Conservation (phyloP, 2,888 invertebrate species). For the Callimorpha dominula region DNA sequence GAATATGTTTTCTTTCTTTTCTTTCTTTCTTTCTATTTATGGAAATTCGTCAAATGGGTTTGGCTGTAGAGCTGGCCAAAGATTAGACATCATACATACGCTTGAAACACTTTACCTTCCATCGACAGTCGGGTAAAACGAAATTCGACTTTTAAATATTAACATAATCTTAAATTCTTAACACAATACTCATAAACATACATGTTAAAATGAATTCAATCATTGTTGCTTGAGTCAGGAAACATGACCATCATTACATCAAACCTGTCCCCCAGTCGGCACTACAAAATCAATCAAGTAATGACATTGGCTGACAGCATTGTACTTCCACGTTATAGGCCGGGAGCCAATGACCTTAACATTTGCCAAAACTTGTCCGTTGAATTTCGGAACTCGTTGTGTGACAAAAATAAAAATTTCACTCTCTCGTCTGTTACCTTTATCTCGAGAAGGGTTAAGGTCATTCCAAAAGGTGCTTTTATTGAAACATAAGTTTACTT, state of each 20-base stretch:
- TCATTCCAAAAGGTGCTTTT: background rate
- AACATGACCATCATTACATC: slow-evolving; percentile 33
- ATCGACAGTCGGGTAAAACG: too few relatives aligned
- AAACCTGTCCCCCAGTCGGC: slow-evolving; percentile 39
- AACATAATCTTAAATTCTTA: too few relatives aligned
- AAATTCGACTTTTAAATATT: background rate
- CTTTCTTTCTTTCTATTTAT: too few relatives aligned
- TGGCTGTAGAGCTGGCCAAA: too few relatives aligned
- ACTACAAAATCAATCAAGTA: slow-evolving; percentile 43
- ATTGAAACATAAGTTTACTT: background rate
- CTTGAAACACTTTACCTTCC: too few relatives aligned
- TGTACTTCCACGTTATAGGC: slow-evolving; percentile 41
- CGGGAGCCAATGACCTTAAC: slow-evolving; percentile 32
- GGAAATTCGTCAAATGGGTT: too few relatives aligned
- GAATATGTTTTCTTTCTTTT: too few relatives aligned
- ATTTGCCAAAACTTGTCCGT: slow-evolving; percentile 15
- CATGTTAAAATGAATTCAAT: slow-evolving; percentile 15
- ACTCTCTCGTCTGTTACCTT: slow-evolving; percentile 1
- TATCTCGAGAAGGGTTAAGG: slow-evolving; percentile 6
- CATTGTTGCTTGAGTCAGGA: slow-evolving; percentile 33
- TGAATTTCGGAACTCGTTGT: slow-evolving; percentile 4
- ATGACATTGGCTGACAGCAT: slow-evolving; percentile 42
- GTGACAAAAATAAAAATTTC: slow-evolving; percentile 2
- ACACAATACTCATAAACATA: too few relatives aligned
- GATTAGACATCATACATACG: too few relatives aligned